phyloP scores from a whole-genome alignment of 2,113 vertebrate species.

The Ptilorrhoa leucosticta region DNA sequence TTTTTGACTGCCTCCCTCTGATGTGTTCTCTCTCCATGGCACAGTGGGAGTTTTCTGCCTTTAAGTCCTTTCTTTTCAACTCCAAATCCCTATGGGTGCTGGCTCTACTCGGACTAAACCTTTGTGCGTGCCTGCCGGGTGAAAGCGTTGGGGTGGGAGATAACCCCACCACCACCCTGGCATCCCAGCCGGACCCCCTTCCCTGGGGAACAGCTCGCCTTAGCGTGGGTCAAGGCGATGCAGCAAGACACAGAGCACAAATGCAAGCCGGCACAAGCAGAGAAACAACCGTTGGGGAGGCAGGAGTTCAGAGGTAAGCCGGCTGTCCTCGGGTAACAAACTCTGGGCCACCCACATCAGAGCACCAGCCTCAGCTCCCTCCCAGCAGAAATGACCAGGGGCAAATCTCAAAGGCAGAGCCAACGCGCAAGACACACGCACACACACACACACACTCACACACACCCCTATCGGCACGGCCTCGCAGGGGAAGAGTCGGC shows the following conservation, averaged over 20 bases:
- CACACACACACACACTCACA: not conserved
- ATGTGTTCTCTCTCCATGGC: not conserved
- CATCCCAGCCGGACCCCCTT: not conserved
- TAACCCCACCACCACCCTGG: not conserved
- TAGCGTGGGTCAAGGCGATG: constrained; percentile 29
- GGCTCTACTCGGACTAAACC: not conserved
- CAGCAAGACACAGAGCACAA: not conserved
- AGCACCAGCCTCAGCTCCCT: constrained; percentile 44
- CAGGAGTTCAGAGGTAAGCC: constrained; percentile 58
- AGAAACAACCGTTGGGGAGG: constrained; percentile 29
- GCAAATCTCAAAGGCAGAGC: constrained; percentile 50
- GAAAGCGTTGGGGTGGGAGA: not conserved
- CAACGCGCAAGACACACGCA: not conserved
- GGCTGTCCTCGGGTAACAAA: constrained; percentile 63
- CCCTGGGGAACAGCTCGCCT: not conserved
- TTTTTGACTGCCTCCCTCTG: not conserved
- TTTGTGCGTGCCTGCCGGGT: not conserved
- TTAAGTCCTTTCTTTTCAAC: not conserved
- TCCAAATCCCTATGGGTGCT: not conserved
- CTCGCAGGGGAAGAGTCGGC: not conserved
- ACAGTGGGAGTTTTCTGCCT: not conserved
- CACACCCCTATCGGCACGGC: not conserved
- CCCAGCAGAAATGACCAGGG: constrained; percentile 56
- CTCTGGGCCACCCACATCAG: constrained; percentile 59
- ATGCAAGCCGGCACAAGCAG: constrained; percentile 52